Percentiles rank a stretch among this genome's conserved stretches.
phyloP scores from a whole-genome alignment of 2,797 vertebrate genomes.

The Pseudomugil tenellus region DNA sequence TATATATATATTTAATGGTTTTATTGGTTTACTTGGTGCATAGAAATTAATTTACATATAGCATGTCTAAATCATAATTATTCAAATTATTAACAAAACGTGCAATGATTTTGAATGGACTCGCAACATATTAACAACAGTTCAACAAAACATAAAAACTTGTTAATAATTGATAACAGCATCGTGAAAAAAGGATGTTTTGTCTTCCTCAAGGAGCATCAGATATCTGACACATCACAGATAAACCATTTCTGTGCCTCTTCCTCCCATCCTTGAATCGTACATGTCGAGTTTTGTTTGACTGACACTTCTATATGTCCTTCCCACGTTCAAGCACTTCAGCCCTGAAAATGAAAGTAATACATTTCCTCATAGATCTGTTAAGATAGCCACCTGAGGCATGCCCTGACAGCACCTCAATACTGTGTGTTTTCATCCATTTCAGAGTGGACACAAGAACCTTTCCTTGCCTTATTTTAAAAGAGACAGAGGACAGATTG shows the following conservation, averaged over 20 bases:
- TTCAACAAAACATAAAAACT: conserved; percentile 1
- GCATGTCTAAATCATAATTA: no score
- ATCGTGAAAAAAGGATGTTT: background rate
- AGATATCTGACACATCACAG: conserved; percentile 36
- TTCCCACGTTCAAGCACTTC: conserved; percentile 27
- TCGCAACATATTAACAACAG: background rate
- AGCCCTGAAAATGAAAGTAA: conserved; percentile 45
- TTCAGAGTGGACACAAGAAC: conserved; percentile 21
- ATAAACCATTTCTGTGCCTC: conserved; percentile 16
- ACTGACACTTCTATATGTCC: conserved; percentile 47
- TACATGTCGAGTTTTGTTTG: conserved; percentile 43
- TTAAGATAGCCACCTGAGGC: conserved; percentile 35
- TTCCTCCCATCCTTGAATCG: conserved; percentile 11
- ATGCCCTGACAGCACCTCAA: conserved; percentile 2
- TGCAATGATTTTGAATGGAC: background rate
- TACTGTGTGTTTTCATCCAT: conserved; percentile 32
- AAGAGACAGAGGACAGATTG: conserved; percentile 15
- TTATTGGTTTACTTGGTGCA: no score
- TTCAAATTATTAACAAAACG: background rate
- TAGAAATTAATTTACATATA: no score
- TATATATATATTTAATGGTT: no score
- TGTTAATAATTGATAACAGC: conserved; percentile 23
- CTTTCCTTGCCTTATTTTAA: conserved; percentile 16
- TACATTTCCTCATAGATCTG: conserved; percentile 48
- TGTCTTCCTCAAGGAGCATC: background rate